phyloP scores from a whole-genome alignment of 2,888 invertebrate species.

The Pachliopta kotzebuea region DNA sequence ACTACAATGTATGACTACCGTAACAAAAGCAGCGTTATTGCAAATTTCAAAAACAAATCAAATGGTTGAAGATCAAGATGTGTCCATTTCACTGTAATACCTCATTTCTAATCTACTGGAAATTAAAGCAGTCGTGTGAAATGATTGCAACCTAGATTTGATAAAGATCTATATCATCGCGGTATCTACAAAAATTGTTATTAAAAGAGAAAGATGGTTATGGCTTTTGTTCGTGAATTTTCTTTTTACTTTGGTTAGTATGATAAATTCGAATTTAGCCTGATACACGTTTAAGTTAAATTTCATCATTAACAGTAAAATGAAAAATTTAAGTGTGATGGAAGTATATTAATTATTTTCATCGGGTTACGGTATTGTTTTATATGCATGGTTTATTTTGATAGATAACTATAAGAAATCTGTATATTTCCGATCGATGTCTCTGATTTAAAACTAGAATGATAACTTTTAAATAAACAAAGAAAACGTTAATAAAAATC shows the following conservation, averaged over 20 bases:
- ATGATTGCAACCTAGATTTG: constrained; percentile 41
- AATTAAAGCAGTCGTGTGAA: constrained; percentile 53
- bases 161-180: constrained; percentile 34
- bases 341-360: too few relatives aligned
- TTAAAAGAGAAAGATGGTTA: constrained; percentile 6
- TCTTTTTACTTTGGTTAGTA: neutral
- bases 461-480: too few relatives aligned
- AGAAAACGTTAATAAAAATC: too few relatives aligned
- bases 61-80: constrained; percentile 46
- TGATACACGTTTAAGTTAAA: neutral
- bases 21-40: neutral
- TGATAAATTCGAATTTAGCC: neutral
- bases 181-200: constrained; percentile 29
- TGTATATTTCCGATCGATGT: too few relatives aligned
- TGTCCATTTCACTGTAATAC: constrained; percentile 45
- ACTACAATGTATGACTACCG: too few relatives aligned
- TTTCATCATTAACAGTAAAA: too few relatives aligned
- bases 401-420: too few relatives aligned
- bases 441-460: too few relatives aligned
- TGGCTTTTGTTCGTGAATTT: constrained; percentile 18
- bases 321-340: too few relatives aligned
- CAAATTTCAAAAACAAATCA: neutral
- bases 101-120: constrained; percentile 36
- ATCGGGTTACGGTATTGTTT: too few relatives aligned
- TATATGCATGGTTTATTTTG: too few relatives aligned